phyloP scores from a whole-genome alignment of 2,113 vertebrate species.

The Poeciliopsis prolifica region DNA sequence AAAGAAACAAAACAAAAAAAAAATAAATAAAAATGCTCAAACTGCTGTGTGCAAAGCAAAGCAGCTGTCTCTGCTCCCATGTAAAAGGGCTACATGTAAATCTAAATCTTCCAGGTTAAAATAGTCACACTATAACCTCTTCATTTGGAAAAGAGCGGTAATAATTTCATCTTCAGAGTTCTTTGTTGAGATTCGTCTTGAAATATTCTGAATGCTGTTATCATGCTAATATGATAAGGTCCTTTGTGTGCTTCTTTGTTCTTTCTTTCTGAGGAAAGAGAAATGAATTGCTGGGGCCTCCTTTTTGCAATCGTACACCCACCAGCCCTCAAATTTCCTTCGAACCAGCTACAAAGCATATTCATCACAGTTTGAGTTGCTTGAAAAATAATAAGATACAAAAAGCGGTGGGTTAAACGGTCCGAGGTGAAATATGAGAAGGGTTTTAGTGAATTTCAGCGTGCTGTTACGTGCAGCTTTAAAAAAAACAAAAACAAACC shows the following conservation, averaged over 20 bases:
- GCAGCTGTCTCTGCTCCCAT: constrained; percentile 31
- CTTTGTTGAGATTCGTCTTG: constrained; percentile 24
- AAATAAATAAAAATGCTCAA: constrained; percentile 64
- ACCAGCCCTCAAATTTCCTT: constrained; percentile 39
- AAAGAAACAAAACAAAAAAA: constrained; percentile 67
- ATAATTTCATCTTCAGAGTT: constrained; percentile 7
- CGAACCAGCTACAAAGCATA: constrained; percentile 27
- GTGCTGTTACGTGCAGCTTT: constrained; percentile 26
- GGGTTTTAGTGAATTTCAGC: constrained; percentile 43
- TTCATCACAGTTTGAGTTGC: constrained; percentile 30
- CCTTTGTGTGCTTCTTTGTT: constrained; percentile 65
- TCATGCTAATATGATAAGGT: constrained; percentile 62
- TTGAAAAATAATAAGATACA: constrained; percentile 47
- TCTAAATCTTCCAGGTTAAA: constrained; percentile 23
- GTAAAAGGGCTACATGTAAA: constrained; percentile 29
- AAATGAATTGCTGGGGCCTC: constrained; percentile 53
- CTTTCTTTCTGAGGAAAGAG: constrained; percentile 30
- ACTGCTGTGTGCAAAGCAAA: constrained; percentile 47
- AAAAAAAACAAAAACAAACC: neutral
- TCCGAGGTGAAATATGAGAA: constrained; percentile 24
- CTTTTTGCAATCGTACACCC: constrained; percentile 28
- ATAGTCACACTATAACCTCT: constrained; percentile 8
- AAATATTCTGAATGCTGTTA: constrained; percentile 55
- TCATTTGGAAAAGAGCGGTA: neutral
- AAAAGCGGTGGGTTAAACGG: constrained; percentile 20